Percentiles rank a stretch among this genome's conserved stretches.
Conservation (phyloP, 2,888 invertebrate species). For the Schizaphis graminum region DNA sequence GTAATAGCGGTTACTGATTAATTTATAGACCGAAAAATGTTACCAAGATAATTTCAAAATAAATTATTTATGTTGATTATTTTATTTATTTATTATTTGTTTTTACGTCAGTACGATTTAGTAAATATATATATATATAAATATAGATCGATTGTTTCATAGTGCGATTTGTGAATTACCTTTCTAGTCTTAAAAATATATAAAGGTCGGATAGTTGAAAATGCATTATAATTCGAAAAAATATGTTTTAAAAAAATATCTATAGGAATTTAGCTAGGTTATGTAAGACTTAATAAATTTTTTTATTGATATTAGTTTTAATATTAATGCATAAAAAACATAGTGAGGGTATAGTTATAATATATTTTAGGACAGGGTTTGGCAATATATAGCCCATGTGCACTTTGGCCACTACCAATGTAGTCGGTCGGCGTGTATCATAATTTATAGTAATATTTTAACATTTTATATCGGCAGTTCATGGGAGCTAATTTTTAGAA, state of each 20-base stretch:
- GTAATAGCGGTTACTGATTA: neutral
- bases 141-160: neutral
- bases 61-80: neutral
- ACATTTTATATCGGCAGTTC: neutral
- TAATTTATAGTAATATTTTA: neutral
- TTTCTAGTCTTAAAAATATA: constrained; percentile 54
- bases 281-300: constrained; percentile 60
- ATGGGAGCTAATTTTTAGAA: neutral
- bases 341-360: neutral
- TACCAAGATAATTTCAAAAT: constrained; percentile 30
- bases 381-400: neutral
- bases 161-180: neutral
- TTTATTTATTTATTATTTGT: constrained; percentile 12
- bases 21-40: constrained; percentile 16
- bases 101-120: neutral
- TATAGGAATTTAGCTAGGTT: neutral
- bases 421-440: neutral
- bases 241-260: neutral
- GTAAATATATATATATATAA: neutral
- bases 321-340: neutral
- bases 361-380: constrained; percentile 38
- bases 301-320: constrained; percentile 14
- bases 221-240: neutral
- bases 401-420: neutral
- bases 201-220: neutral